Percentiles rank a stretch among this genome's conserved stretches.
Conservation (phyloP, 2,113 vertebrate species). For the Brienomyrus longianalis region DNA sequence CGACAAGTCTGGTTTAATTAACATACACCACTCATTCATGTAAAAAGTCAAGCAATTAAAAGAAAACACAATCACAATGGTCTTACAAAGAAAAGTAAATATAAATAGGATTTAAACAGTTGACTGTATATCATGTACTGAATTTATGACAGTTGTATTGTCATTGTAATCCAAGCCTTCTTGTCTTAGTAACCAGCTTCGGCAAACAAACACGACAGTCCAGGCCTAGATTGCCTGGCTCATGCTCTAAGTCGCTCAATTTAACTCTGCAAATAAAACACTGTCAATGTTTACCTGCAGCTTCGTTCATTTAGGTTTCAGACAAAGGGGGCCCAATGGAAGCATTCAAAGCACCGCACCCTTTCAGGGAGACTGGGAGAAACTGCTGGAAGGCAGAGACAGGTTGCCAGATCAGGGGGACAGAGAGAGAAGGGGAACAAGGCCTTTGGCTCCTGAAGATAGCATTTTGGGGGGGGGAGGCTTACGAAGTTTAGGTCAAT, state of each 20-base stretch:
- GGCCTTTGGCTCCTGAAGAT: background rate
- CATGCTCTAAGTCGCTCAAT: background rate
- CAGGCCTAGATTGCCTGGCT: background rate
- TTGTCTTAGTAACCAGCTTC: background rate
- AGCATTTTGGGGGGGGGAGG: background rate
- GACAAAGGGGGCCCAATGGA: background rate
- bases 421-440: background rate
- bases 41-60: slow-evolving; percentile 60
- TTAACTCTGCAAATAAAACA: background rate
- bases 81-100: slow-evolving; percentile 62
- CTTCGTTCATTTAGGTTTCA: background rate
- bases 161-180: slow-evolving; percentile 4
- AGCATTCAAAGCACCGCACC: background rate
- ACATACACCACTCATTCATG: slow-evolving; percentile 61
- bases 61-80: slow-evolving; percentile 63
- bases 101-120: slow-evolving; percentile 54
- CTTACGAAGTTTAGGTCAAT: background rate
- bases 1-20: slow-evolving; percentile 64
- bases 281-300: background rate
- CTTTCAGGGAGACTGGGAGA: background rate
- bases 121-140: slow-evolving; percentile 37
- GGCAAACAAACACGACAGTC: background rate
- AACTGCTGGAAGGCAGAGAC: background rate
- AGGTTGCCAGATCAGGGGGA: background rate
- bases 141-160: slow-evolving; percentile 32